Evolutionary conservation across 2,797 vertebrate genomes (phyloP).

Genomic region (Dicrostonyx torquatus): DNA sequence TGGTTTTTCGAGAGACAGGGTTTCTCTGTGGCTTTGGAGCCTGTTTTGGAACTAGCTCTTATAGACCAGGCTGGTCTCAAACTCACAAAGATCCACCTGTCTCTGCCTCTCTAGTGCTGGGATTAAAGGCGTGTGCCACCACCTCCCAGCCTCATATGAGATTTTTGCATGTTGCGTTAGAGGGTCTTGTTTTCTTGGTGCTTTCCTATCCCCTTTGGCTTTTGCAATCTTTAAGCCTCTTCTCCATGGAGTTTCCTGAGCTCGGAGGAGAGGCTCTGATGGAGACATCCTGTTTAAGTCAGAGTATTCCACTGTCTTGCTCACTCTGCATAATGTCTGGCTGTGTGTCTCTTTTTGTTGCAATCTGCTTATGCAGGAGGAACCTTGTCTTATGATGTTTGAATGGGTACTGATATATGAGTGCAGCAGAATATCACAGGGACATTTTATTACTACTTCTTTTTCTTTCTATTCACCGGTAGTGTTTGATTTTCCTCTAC

Average conservation of each 20-base stretch:
- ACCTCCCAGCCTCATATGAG: no score
- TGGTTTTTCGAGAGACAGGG: no score
- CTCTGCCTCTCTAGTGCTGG: no score
- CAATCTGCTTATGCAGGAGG: not conserved
- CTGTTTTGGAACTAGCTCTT: no score
- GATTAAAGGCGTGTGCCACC: no score
- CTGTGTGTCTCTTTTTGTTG: not conserved
- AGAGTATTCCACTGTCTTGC: not conserved
- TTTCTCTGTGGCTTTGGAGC: no score
- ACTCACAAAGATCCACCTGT: no score
- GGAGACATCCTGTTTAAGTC: not conserved
- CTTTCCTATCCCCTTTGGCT: not conserved
- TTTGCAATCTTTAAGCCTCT: not conserved
- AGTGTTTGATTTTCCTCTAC: not conserved
- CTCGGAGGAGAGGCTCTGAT: not conserved
- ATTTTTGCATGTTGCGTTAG: not conserved
- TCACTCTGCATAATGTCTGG: not conserved
- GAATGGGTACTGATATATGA: not conserved
- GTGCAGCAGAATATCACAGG: not conserved
- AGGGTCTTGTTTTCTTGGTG: not conserved
- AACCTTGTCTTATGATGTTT: not conserved
- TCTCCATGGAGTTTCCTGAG: not conserved
- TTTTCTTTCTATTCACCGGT: not conserved
- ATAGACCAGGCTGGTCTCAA: no score
- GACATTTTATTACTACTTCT: not conserved